These are phyloP conservation scores for Chloropsis cyanopogon DNA, from an alignment of 2,113 vertebrate species.

Conservation along the genomic window DNA sequence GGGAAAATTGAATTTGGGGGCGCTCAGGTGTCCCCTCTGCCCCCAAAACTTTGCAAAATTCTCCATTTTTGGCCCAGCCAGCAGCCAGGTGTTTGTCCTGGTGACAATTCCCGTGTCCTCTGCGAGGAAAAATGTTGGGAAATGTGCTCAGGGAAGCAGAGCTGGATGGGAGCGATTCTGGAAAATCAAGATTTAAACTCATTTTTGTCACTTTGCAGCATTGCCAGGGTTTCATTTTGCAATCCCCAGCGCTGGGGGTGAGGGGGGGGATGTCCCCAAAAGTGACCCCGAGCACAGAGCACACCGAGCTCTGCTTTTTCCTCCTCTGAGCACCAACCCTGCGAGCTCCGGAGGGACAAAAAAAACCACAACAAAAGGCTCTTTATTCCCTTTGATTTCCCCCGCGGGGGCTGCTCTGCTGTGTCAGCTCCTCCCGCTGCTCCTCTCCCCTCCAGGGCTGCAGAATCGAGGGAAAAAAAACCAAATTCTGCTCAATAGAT, in stretches of 20 bases:
- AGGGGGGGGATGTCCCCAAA: accelerated
- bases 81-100: too few relatives aligned
- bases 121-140: too few relatives aligned
- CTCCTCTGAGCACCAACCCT: neutral
- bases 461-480: accelerated
- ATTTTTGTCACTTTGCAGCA: too few relatives aligned
- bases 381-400: neutral
- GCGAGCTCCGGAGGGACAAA: accelerated
- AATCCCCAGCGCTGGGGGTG: accelerated
- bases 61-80: neutral
- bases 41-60: neutral
- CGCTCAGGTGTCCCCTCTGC: neutral
- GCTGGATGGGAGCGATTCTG: too few relatives aligned
- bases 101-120: too few relatives aligned
- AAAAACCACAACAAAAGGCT: neutral
- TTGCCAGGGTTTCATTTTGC: neutral
- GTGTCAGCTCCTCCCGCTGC: neutral
- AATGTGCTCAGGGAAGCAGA: too few relatives aligned
- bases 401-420: neutral
- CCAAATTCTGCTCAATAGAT: accelerated
- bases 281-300: accelerated
- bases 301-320: accelerated
- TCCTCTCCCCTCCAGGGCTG: neutral
- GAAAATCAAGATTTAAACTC: too few relatives aligned
- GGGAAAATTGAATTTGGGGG: neutral